Evolutionary conservation across 2,888 invertebrate species (phyloP).

Genomic region (Fragum fragum): DNA sequence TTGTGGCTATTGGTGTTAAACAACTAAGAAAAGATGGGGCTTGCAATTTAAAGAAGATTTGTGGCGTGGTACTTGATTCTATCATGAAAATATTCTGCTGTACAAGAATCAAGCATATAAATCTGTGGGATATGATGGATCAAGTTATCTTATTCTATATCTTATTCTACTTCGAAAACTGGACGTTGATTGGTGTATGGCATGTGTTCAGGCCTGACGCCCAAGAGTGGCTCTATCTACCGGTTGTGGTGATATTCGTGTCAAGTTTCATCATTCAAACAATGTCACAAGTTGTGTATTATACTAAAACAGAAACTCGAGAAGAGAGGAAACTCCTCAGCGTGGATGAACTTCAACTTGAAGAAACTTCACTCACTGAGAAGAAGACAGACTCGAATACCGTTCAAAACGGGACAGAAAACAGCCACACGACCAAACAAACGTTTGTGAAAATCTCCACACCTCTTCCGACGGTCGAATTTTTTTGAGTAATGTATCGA

Average conservation of each 20-base stretch:
- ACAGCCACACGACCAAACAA: neutral
- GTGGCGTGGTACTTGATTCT: neutral
- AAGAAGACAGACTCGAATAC: neutral
- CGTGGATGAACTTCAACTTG: too few relatives aligned
- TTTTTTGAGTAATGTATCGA: too few relatives aligned
- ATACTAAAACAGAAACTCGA: neutral
- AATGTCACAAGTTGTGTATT: neutral
- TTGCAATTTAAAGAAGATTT: neutral
- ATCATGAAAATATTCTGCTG: neutral
- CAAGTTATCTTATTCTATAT: conserved; percentile 1
- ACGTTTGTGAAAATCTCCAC: neutral
- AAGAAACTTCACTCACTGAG: too few relatives aligned
- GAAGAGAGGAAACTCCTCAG: neutral
- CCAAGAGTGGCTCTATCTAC: neutral
- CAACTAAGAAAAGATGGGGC: neutral
- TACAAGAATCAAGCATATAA: neutral
- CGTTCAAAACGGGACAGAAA: neutral
- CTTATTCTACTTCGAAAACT: neutral
- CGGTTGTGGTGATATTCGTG: neutral
- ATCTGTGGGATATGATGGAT: neutral
- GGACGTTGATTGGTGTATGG: neutral
- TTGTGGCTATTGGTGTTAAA: neutral
- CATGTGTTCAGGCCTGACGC: neutral
- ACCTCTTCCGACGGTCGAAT: neutral
- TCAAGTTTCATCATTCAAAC: neutral